Evolutionary conservation across 2,113 vertebrate species (phyloP), one percentile per base, ranked within the genome.

Genomic region (Pomatorhinus ruficollis): DNA sequence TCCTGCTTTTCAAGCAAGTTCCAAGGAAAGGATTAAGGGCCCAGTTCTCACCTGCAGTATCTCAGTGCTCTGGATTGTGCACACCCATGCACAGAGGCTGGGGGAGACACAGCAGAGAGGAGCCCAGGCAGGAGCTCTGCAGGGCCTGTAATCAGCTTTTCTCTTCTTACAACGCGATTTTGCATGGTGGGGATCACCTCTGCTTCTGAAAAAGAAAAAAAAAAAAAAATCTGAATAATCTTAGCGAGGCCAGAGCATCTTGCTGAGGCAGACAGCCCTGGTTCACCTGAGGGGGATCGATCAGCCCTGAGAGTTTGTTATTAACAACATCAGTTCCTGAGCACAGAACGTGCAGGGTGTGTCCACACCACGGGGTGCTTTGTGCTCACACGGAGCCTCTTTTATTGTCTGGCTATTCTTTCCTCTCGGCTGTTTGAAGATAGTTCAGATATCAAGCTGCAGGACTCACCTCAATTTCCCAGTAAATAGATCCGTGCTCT

Each of bases 301-400:
- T 42, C 50, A 66, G 56, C 44, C 61, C 6, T 0, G 14, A 42
- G 61, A 5, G 9, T 61, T 89, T n/a, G 20, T 45, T 25, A 16
- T 42, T 30, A 17, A 6, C 31, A 27, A 5, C 52, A n/a, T 14
- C 28, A 7, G 0, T n/a, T 45, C 47, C 64, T 24, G 1, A 39
- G 6, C 16, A 10, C 37, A 57, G 75, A 28, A 7, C 4, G 1
- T 3, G 47, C 44, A 31, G 15, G 18, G 4, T 1, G 0, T 35
- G 45, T 25, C 16, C 2, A 2, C 33, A 5, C 49, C 30, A 1
- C 31, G 10, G 23, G 39, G 11, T 2, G 7, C 14, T 5, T 2
- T 16, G 10, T 21, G 87, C 28, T 44, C 50, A n/a, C 11, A 2
- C 57, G n/a, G 53, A 86, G 9, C 30, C 22, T 12, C 39, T 54